A percentile compares a stretch with the other conserved stretches of the same genome.
These are phyloP conservation scores for Aporrectodea caliginosa DNA, from an alignment of 1,140 invertebrate species.

Conservation along the genomic window DNA sequence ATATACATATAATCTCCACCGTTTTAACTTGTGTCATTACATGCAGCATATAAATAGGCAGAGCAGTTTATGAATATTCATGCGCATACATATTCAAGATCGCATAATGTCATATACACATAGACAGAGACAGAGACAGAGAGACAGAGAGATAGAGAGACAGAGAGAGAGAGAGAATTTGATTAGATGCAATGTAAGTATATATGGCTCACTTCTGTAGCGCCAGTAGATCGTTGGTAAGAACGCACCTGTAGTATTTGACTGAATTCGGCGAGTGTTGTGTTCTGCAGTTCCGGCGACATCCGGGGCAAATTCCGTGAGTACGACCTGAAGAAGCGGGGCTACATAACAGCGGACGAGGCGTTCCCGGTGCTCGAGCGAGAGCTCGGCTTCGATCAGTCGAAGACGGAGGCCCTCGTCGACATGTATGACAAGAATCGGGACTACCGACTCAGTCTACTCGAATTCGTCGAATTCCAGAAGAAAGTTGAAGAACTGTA, in stretches of 20 bases:
- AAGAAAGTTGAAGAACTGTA: constrained; percentile 28
- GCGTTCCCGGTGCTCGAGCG: constrained; percentile 19
- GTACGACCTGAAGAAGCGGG: constrained; percentile 13
- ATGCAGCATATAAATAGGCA: no score
- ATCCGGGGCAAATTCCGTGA: constrained; percentile 15
- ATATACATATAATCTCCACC: no score
- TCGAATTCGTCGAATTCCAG: constrained; percentile 28
- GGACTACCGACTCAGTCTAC: constrained; percentile 22
- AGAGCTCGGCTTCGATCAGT: constrained; percentile 26
- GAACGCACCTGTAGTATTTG: no score
- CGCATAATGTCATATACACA: no score
- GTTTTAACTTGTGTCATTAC: no score
- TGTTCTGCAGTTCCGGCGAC: background rate
- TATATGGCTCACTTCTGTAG: no score
- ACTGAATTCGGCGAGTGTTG: background rate
- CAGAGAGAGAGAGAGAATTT: background rate
- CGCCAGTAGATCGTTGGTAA: no score
- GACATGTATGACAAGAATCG: constrained; percentile 26
- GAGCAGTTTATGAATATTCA: no score
- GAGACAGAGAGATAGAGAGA: background rate
- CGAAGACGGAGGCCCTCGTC: constrained; percentile 24
- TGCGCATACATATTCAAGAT: no score
- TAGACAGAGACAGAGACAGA: background rate
- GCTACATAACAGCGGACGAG: constrained; percentile 27
- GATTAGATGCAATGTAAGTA: background rate